phyloP scores from a whole-genome alignment of 2,797 vertebrate genomes.

The Pangasius mekongensis region DNA sequence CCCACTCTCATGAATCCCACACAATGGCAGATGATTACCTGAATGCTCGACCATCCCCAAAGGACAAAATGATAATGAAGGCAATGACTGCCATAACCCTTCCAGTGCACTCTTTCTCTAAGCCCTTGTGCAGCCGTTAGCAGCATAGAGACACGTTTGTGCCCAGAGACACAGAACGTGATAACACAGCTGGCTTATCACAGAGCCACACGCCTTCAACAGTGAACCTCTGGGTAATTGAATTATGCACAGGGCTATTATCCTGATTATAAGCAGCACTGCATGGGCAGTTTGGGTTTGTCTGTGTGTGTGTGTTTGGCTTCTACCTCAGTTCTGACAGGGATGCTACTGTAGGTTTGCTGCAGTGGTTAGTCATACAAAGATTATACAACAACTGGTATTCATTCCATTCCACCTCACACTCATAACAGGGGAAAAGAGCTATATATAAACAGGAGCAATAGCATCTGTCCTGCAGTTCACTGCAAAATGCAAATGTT shows the following conservation, averaged over 20 bases:
- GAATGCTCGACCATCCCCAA: slow-evolving; percentile 40
- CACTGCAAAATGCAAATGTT: slow-evolving; percentile 38
- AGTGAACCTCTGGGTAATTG: slow-evolving; percentile 53
- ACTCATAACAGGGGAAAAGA: slow-evolving; percentile 35
- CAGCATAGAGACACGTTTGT: slow-evolving; percentile 13
- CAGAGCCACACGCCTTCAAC: slow-evolving; percentile 40
- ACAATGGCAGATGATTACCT: slow-evolving; percentile 50
- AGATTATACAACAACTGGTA: slow-evolving; percentile 57
- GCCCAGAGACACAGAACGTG: slow-evolving; percentile 39
- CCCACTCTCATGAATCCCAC: slow-evolving; percentile 39
- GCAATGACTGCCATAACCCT: slow-evolving; percentile 34
- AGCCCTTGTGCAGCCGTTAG: slow-evolving; percentile 2
- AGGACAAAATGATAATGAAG: slow-evolving; percentile 47
- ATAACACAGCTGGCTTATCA: slow-evolving; percentile 54
- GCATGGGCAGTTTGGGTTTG: slow-evolving; percentile 1
- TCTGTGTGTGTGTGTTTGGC: not conserved
- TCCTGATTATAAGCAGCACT: slow-evolving; percentile 45
- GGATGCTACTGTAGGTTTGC: slow-evolving; percentile 29
- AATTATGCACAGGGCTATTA: slow-evolving; percentile 52
- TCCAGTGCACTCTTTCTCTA: slow-evolving; percentile 13
- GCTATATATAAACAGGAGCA: slow-evolving; percentile 54
- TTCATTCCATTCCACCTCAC: slow-evolving; percentile 49
- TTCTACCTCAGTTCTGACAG: slow-evolving; percentile 14
- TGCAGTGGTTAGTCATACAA: slow-evolving; percentile 55
- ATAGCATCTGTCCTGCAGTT: slow-evolving; percentile 38